These are phyloP conservation scores for Pantherophis alleghaniensis DNA, from an alignment of 2,797 vertebrate species.

Conservation along the genomic window DNA sequence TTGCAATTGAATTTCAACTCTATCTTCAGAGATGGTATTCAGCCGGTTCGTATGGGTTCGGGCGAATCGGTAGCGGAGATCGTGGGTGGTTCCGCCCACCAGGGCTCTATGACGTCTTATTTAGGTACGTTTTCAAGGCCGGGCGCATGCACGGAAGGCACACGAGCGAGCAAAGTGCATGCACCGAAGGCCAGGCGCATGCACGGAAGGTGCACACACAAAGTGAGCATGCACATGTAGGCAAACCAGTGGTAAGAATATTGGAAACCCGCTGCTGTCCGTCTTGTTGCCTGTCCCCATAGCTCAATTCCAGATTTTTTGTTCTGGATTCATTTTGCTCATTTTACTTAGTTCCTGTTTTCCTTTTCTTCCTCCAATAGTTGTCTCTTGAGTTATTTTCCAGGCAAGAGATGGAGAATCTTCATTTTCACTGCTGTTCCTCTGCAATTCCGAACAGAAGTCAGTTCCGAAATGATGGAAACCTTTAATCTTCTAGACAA, in stretches of 20 bases:
- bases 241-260: no score
- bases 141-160: no score
- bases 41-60: no score
- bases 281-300: background rate
- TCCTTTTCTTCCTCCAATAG: background rate
- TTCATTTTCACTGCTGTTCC: background rate
- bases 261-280: background rate
- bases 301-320: background rate
- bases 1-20: background rate
- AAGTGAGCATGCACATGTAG: no score
- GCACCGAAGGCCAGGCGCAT: no score
- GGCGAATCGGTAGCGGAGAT: no score
- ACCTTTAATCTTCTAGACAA: background rate
- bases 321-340: background rate
- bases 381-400: background rate
- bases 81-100: no score
- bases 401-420: background rate
- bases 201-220: no score
- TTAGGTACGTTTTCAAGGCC: no score
- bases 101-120: no score
- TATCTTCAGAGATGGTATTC: background rate
- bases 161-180: no score
- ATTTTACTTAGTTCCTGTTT: background rate
- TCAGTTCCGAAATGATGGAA: background rate
- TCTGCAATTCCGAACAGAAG: background rate